phyloP scores from a whole-genome alignment of 1,140 invertebrate genomes.

The Sinonovacula constricta region DNA sequence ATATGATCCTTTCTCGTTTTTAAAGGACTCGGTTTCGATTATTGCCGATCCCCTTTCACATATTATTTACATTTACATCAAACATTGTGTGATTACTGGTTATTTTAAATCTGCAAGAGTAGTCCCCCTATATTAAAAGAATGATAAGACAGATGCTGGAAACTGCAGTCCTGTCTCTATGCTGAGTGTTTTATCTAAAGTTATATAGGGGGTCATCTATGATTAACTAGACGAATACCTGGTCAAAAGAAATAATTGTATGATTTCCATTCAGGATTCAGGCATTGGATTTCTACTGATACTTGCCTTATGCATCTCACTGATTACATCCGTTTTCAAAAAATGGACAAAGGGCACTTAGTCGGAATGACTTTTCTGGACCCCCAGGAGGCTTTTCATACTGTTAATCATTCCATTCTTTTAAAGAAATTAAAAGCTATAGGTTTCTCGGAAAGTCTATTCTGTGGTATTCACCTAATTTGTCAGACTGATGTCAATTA shows the following conservation, averaged over 20 bases:
- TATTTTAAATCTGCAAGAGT: too few species aligned
- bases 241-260: neutral
- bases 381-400: constrained; percentile 1
- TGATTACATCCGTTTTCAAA: constrained; percentile 3
- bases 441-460: neutral
- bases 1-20: neutral
- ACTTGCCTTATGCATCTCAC: constrained; percentile 7
- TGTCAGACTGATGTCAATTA: constrained; percentile 19
- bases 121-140: too few species aligned
- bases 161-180: neutral
- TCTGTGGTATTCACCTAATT: neutral
- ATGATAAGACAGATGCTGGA: too few species aligned
- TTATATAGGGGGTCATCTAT: neutral
- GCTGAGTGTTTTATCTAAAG: neutral
- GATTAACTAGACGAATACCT: neutral
- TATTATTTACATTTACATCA: neutral
- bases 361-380: constrained; percentile 8
- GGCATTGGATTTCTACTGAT: constrained; percentile 15
- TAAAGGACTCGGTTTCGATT: neutral
- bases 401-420: constrained; percentile 10
- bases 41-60: neutral
- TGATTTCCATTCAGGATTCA: constrained; percentile 9
- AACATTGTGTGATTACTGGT: neutral
- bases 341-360: constrained; percentile 21
- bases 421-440: constrained; percentile 15